Percentiles rank a stretch among this genome's conserved stretches.
Conservation (phyloP, 53 echinoderm and acorn worm species). For the Luidia sarsii region DNA sequence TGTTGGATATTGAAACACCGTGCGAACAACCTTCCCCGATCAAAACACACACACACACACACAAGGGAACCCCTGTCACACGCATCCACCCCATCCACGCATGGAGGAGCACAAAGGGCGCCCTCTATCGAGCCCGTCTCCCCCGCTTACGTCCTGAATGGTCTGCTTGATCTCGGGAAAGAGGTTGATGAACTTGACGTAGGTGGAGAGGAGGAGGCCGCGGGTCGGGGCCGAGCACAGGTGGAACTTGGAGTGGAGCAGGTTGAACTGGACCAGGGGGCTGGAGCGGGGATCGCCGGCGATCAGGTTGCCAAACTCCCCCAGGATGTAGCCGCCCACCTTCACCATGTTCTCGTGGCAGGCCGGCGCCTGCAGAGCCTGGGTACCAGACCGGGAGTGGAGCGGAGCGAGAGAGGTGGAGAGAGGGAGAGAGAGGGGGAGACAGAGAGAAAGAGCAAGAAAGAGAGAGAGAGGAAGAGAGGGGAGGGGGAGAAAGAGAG, state of each 20-base stretch:
- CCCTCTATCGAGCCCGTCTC: too few species aligned
- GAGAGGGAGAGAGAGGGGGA: too few species aligned
- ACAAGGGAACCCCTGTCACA: too few species aligned
- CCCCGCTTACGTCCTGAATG: slow-evolving; percentile 97
- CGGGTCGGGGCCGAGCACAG: slow-evolving; percentile 91
- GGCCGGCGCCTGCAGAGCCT: slow-evolving; percentile 98
- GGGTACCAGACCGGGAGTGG: neutral
- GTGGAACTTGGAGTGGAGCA: slow-evolving; percentile 99
- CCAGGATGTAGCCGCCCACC: slow-evolving; percentile 98
- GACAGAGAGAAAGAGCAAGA: too few species aligned
- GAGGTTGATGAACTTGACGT: slow-evolving; percentile 99
- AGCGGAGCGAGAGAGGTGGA: too few species aligned
- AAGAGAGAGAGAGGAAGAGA: too few species aligned
- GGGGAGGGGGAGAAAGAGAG: too few species aligned
- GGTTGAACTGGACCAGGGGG: slow-evolving; percentile 95
- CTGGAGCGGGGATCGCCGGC: slow-evolving; percentile 96
- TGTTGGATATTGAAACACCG: too few species aligned
- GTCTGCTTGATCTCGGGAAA: slow-evolving; percentile 96
- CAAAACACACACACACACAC: too few species aligned
- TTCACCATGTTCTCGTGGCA: slow-evolving; percentile 99
- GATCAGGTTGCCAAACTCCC: slow-evolving; percentile 99
- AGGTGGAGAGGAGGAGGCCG: slow-evolving; percentile 95
- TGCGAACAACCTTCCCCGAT: too few species aligned
- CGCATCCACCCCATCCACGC: too few species aligned
- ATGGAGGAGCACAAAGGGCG: too few species aligned